Evolutionary conservation across 2,113 vertebrate species (phyloP), one percentile per base, ranked within the genome.

Genomic region (Malurus elegans): DNA sequence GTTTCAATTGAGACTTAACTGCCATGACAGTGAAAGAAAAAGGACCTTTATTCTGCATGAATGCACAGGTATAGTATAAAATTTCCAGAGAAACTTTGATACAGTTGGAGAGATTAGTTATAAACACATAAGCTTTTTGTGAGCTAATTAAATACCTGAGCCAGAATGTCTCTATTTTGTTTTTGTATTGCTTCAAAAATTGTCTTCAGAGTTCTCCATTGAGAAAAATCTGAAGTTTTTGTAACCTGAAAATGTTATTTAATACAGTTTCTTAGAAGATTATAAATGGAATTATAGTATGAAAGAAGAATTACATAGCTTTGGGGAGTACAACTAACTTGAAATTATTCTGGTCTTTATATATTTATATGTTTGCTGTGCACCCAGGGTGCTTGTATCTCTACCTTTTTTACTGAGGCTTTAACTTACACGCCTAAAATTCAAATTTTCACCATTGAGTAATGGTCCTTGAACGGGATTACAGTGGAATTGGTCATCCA

Each of bases 41-140:
- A 92, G 50, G 62, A 91, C 95, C 84, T 94, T 95, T 96, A 92
- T 95, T 97, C 86, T 93, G 89, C 91, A 32, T 93, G 92, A 97
- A 91, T 83, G 69, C 92, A 90, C 91, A 92, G 74, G 48, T 88
- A 1, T 69, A 69, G 93, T 90, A 85, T 95, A 92, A 94, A 72
- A 95, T 94, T 96, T 95, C 94, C 50, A 23, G 84, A 58, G 88
- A 76, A 92, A 89, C 86, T 91, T 89, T 70, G 89, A 93, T 92
- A 95, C 78, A 82, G 58, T 92, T 75, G 73, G 73, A 78, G 61
- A 91, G 88, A 57, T 87, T 89, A 88, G 86, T 78, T 89, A 75
- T 67, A 86, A 92, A 89, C 57, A 79, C 75, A 64, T 86, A 80
- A 89, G 73, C 65, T 96, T 78, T 67, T 60, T 89, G 58, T 73